These are phyloP conservation scores for Leptogaster cylindrica DNA, from an alignment of 2,888 invertebrate genomes.

Conservation along the genomic window DNA sequence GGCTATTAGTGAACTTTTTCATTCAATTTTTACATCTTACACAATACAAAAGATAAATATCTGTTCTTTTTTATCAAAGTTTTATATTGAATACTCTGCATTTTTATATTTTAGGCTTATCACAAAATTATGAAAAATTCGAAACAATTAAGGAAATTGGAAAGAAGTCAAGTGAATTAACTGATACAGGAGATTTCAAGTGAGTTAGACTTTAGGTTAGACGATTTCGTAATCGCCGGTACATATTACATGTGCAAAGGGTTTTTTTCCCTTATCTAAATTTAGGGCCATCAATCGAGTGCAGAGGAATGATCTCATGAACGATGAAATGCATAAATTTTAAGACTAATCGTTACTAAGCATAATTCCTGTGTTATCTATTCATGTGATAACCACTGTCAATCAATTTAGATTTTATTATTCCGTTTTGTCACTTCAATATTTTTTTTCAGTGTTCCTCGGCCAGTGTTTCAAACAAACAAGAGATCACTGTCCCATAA, in stretches of 20 bases:
- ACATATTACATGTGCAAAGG: slow-evolving; percentile 4
- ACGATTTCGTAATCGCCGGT: slow-evolving; percentile 48
- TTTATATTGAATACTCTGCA: background rate
- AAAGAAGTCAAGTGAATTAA: slow-evolving; percentile 72
- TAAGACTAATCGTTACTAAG: background rate
- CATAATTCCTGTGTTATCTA: background rate
- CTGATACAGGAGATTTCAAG: slow-evolving; percentile 70
- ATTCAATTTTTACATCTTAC: too few species aligned
- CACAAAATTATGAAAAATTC: slow-evolving; percentile 81
- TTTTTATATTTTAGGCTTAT: slow-evolving; percentile 67
- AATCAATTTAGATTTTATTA: slow-evolving; percentile 7
- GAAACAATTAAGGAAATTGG: slow-evolving; percentile 75
- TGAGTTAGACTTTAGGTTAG: slow-evolving; percentile 57
- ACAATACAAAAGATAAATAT: too few species aligned
- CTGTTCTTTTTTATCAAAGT: background rate
- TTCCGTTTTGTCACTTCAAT: background rate
- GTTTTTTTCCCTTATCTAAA: background rate
- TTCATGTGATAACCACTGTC: background rate
- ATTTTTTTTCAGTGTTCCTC: slow-evolving; percentile 71
- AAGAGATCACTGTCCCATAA: slow-evolving; percentile 62
- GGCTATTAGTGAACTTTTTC: too few species aligned
- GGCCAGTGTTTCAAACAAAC: slow-evolving; percentile 75
- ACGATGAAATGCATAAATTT: too few species aligned
- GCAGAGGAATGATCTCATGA: background rate
- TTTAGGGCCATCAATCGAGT: too few species aligned